Base-by-base conservation (phyloP, 2,797 vertebrate genomes). In the Triplophysa bombifrons region DNA sequence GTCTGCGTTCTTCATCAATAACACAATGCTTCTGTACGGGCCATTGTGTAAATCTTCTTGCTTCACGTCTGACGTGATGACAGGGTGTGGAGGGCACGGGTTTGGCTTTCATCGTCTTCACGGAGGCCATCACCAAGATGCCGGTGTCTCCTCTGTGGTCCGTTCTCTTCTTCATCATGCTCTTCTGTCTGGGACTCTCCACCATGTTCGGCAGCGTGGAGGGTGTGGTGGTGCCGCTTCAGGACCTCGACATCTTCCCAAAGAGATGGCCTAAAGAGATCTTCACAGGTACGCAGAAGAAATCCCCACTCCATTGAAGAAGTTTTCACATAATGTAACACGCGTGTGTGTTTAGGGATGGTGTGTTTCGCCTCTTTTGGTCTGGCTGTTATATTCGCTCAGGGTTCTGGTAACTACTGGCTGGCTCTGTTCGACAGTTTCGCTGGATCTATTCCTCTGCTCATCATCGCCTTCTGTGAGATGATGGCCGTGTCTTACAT, bases 101-200 rank as follows among this genome's bases (percentile, higher is more conserved):
- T 17, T 85, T 99, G 80, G 97, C 97, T 72, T 99, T 99, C 88
- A 99, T 99, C 55, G 94, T 97, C 78, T 99, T 99, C 92, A 99
- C 97, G 0, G 97, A 99, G 85, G 97, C 97, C 82, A 98, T 98
- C 88, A 96, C 94, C 85, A 96, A 94, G 90, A 98, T 99, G 97
- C 97, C 97, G 0, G 0, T 95, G 76, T 93, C 97, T 2, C 96
- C 96, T 1, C 53, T 98, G 12, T 98, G 97, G 97, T 92, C 97
- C 0, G 92, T 98, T 8, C 94, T 98, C 12, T 98, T 98, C 92
- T 99, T 98, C 84, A 27, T 95, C 88, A 98, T 99, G 97, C 95
- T 99, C 50, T 98, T 98, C 91, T 99, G 97, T 81, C 91, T 99
- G 25, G 97, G 97, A 22, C 94, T 99, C 34, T 99, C 97, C 0